These are phyloP conservation scores for Monodelphis domestica DNA, from an alignment of 2,797 vertebrate species.

Conservation along the genomic window DNA sequence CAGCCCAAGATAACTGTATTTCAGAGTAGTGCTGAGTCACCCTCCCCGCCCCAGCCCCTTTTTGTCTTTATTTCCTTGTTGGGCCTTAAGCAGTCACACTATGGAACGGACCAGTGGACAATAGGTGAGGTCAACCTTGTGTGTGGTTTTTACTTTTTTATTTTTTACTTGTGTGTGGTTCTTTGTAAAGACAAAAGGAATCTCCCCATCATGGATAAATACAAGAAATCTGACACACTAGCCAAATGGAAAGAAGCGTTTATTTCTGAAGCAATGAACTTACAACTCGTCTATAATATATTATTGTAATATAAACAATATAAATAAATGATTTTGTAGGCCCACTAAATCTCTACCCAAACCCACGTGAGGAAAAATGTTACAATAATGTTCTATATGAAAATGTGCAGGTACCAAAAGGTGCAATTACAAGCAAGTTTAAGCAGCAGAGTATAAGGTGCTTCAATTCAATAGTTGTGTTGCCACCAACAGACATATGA, in stretches of 20 bases:
- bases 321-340: conserved; percentile 82
- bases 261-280: conserved; percentile 87
- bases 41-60: neutral
- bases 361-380: conserved; percentile 82
- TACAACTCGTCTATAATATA: conserved; percentile 84
- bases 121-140: neutral
- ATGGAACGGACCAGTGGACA: neutral
- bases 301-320: conserved; percentile 84
- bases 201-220: neutral
- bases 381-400: conserved; percentile 82
- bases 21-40: neutral
- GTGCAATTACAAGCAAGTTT: conserved; percentile 88
- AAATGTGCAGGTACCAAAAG: conserved; percentile 86
- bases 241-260: conserved; percentile 85
- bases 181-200: conserved; percentile 60
- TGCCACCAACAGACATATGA: conserved; percentile 81
- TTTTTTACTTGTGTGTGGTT: conserved; percentile 25
- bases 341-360: conserved; percentile 80
- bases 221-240: conserved; percentile 59
- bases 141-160: too few relatives aligned
- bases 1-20: too few relatives aligned
- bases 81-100: neutral
- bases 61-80: neutral
- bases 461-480: conserved; percentile 85
- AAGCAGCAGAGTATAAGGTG: conserved; percentile 90